Percentiles rank a stretch among this genome's conserved stretches.
Conservation (phyloP, 2,797 vertebrate genomes). For the Poeciliopsis gracilis region DNA sequence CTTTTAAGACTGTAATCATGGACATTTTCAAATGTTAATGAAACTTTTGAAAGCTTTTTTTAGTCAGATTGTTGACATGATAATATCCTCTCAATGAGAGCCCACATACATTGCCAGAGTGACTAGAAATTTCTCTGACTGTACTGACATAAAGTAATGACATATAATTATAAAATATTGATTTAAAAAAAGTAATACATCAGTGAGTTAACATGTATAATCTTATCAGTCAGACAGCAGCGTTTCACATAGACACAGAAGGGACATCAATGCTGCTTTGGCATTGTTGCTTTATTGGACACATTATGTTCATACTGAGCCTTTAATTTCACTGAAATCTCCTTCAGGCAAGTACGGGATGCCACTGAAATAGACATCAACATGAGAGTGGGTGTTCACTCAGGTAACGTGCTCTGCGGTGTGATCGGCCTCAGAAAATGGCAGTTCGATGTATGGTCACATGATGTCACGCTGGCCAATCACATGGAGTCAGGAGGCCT, state of each 20-base stretch:
- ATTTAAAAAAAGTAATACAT: background rate
- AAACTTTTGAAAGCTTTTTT: no score
- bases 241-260: background rate
- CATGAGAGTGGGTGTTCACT: constrained; percentile 98
- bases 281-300: constrained; percentile 4
- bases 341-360: constrained; percentile 90
- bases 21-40: background rate
- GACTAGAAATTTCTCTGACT: background rate
- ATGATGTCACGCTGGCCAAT: constrained; percentile 96
- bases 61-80: background rate
- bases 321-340: constrained; percentile 15
- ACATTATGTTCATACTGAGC: background rate
- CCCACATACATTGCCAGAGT: background rate
- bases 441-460: constrained; percentile 99
- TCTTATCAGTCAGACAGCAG: background rate
- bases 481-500: constrained; percentile 97
- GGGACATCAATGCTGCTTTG: background rate
- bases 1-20: background rate
- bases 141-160: background rate
- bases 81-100: background rate
- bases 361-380: constrained; percentile 97
- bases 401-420: constrained; percentile 94
- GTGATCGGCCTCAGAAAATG: constrained; percentile 98
- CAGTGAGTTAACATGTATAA: background rate
- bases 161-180: no score